Base-by-base conservation (phyloP, 2,113 vertebrate species). In the Laterallus jamaicensis region DNA sequence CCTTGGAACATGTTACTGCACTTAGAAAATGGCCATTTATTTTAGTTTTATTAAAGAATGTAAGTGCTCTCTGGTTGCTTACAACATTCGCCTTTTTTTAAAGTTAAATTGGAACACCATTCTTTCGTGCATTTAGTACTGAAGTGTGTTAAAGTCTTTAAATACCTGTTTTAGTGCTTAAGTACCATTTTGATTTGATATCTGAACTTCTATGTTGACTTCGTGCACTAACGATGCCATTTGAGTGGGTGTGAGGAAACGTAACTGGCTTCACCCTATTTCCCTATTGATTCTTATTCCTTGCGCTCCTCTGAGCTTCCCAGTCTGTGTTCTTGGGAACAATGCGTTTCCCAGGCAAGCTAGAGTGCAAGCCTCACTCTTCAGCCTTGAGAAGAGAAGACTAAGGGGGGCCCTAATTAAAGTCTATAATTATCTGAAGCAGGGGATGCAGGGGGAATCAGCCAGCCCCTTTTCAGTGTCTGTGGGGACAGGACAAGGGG, bases 1-100 rank as follows among this genome's bases (percentile, higher is more conserved):
- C 94, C 94, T 96, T 96, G 95, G 92, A 97, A 94, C 95, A 63
- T 82, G 90, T 93, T 97, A 75, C 88, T 93, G 91, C 91, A 59
- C 90, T 95, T 95, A 96, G 68, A 92, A 97, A 96, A 90, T 85
- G 77, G 82, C 73, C 93, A 92, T 97, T 96, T 95, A 82, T 88
- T 94, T 94, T 49, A 54, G 79, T 86, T 97, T 77, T 96, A 84
- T 90, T 92, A 80, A 94, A 77, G 86, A 92, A 86, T 88, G 66
- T 58, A 92, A 95, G 78, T 96, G 52, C n/a, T 59, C 59, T 66
- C 32, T 52, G 29, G 73, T 93, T 85, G 82, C 81, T 94, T 77
- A 63, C 24, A 90, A 54, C 94, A 92, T 69, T 60, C 9, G 60
- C 44, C 86, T 82, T 58, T 56, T 24, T 37, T n/a, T 62, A 24